Percentiles rank a stretch among this genome's conserved stretches.
phyloP scores from a whole-genome alignment of 2,113 vertebrate species.

The Haemorhous mexicanus region DNA sequence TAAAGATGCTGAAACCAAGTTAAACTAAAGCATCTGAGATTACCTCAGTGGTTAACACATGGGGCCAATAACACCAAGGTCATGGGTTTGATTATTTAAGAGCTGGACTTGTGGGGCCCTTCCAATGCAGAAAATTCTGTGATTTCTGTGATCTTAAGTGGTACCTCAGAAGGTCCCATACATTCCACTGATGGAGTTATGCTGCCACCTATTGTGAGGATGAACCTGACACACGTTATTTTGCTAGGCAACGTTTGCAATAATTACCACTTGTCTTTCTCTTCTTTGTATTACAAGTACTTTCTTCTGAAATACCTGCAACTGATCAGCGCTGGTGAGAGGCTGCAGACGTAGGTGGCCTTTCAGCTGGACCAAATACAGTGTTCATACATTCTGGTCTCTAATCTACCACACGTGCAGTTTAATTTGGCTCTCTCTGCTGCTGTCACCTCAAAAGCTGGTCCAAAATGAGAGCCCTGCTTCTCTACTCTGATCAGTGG shows the following conservation, averaged over 20 bases:
- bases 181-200: background rate
- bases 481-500: fast-evolving
- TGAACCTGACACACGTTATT: background rate
- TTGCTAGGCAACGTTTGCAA: background rate
- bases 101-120: background rate
- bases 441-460: background rate
- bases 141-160: background rate
- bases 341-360: background rate
- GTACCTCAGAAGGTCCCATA: background rate
- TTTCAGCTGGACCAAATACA: background rate
- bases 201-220: slow-evolving; percentile 50
- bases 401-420: background rate
- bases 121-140: background rate
- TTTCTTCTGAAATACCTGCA: background rate
- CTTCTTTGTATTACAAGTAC: background rate
- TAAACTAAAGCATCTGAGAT: background rate
- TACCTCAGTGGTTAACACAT: background rate
- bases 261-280: background rate
- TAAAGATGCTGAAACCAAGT: background rate
- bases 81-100: background rate
- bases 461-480: background rate
- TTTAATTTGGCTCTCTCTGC: background rate
- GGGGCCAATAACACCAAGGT: background rate
- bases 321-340: background rate
- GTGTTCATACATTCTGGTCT: background rate